These are phyloP conservation scores for Brachyalestes nurse DNA, from an alignment of 2,797 vertebrate genomes.

Conservation along the genomic window DNA sequence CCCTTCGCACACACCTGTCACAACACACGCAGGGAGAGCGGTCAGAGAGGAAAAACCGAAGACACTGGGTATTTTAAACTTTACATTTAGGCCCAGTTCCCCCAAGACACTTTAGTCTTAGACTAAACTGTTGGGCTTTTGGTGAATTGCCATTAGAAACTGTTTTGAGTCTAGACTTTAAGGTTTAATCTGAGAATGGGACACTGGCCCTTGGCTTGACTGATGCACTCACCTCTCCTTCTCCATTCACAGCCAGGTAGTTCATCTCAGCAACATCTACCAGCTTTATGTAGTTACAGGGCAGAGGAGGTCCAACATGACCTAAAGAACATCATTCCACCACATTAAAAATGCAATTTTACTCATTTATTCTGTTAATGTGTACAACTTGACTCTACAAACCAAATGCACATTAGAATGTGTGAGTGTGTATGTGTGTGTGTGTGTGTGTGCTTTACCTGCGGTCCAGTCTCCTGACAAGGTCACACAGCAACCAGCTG, in stretches of 20 bases:
- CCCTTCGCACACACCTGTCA: slow-evolving; percentile 92
- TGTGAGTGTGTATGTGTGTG: no score
- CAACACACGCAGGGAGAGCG: background rate
- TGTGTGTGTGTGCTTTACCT: slow-evolving; percentile 62
- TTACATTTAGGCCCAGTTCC: no score
- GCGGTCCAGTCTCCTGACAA: slow-evolving; percentile 94
- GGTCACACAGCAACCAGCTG: slow-evolving; percentile 88
- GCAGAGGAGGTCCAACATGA: slow-evolving; percentile 93
- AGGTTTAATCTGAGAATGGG: background rate
- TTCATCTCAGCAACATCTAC: slow-evolving; percentile 97
- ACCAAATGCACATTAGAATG: background rate
- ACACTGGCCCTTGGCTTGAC: background rate
- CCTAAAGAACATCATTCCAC: slow-evolving; percentile 70
- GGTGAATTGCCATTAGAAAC: background rate
- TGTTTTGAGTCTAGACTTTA: background rate
- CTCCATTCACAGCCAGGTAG: slow-evolving; percentile 89
- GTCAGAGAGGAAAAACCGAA: background rate
- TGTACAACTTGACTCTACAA: no score
- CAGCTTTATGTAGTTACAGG: slow-evolving; percentile 89
- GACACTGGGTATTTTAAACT: no score
- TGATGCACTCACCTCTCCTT: slow-evolving; percentile 86
- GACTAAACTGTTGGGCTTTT: background rate
- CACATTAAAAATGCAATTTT: no score
- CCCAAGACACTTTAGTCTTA: no score
- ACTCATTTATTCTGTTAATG: no score